Conservation (phyloP, 2,888 invertebrate species). For the Merodon equestris region DNA sequence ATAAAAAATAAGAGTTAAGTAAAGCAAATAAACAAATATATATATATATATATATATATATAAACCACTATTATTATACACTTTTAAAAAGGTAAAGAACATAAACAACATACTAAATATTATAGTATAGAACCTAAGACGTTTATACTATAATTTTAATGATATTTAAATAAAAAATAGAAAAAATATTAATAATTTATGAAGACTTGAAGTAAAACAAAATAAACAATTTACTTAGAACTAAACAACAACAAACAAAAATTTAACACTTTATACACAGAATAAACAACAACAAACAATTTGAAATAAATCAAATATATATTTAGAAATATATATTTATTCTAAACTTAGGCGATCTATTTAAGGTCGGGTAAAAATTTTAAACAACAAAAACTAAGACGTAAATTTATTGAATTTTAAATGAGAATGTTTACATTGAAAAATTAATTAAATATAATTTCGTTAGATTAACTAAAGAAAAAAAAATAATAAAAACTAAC, state of each 20-base stretch:
- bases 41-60: conserved; percentile 40
- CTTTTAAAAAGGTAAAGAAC: conserved; percentile 53
- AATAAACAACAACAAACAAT: conserved; percentile 18
- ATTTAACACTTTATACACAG: conserved; percentile 53
- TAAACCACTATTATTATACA: conserved; percentile 60
- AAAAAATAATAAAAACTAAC: conserved; percentile 8
- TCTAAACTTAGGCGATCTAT: conserved; percentile 53
- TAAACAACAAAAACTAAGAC: conserved; percentile 14
- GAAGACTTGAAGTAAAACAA: conserved; percentile 62
- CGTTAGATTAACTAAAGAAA: conserved; percentile 56
- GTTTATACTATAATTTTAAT: conserved; percentile 70
- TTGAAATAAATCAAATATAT: conserved; percentile 41
- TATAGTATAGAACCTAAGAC: conserved; percentile 56
- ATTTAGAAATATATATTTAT: conserved; percentile 56
- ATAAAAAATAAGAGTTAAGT: conserved; percentile 27
- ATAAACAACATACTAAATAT: conserved; percentile 68
- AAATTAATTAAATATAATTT: conserved; percentile 2
- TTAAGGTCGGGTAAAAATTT: conserved; percentile 45
- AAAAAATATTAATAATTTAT: conserved; percentile 43
- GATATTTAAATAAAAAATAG: not conserved
- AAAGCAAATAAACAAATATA: conserved; percentile 18
- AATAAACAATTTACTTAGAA: conserved; percentile 67
- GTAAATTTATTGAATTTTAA: conserved; percentile 33
- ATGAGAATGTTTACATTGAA: conserved; percentile 6
- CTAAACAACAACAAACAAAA: conserved; percentile 42